Conservation (phyloP, 2,888 invertebrate genomes). For the Drosophila stalkeri region DNA sequence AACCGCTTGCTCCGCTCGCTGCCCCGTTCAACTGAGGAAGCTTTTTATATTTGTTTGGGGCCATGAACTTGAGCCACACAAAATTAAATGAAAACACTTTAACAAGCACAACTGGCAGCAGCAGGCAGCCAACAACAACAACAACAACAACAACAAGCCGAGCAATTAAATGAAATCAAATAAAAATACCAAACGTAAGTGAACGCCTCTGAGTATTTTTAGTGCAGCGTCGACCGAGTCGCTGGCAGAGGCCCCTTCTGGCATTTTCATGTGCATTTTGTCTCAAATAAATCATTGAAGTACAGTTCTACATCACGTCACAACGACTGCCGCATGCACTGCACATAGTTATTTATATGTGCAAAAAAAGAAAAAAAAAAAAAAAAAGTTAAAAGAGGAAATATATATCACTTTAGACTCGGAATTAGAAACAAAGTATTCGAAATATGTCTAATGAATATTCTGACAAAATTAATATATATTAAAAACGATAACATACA, state of each 20-base stretch:
- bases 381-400: no score
- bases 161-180: slow-evolving; percentile 72
- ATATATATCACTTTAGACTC: background rate
- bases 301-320: slow-evolving; percentile 2
- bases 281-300: slow-evolving; percentile 69
- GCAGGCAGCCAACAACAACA: slow-evolving; percentile 7
- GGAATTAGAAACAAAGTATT: background rate
- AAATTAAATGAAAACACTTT: slow-evolving; percentile 69
- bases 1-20: slow-evolving; percentile 22
- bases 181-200: slow-evolving; percentile 49
- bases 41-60: slow-evolving; percentile 58
- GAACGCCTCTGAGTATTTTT: slow-evolving; percentile 61
- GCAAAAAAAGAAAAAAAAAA: no score
- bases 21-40: slow-evolving; percentile 55
- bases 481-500: background rate
- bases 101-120: slow-evolving; percentile 54
- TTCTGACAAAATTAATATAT: background rate
- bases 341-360: no score
- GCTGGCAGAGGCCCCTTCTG: slow-evolving; percentile 41
- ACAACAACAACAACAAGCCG: slow-evolving; percentile 13
- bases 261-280: slow-evolving; percentile 55
- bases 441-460: background rate
- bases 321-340: slow-evolving; percentile 18
- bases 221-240: slow-evolving; percentile 51
- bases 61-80: slow-evolving; percentile 72